Percentiles rank a stretch among this genome's conserved stretches.
Evolutionary conservation across 2,888 invertebrate species (phyloP).

Genomic region (Lithophane semibrunnea): DNA sequence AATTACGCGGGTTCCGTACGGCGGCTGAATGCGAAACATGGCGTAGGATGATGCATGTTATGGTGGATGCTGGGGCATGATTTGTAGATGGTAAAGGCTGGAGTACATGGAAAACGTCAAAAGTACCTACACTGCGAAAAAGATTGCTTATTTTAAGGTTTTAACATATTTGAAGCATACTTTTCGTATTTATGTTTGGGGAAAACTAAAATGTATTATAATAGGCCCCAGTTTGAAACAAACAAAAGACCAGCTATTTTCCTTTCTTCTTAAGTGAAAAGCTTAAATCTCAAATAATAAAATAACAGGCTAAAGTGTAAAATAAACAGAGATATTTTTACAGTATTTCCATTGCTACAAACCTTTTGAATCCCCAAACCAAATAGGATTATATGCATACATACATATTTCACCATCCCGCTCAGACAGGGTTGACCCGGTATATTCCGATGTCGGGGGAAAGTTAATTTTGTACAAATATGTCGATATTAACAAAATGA

Average conservation of each 20-base stretch:
- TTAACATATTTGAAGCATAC: background rate
- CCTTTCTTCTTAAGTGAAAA: constrained; percentile 25
- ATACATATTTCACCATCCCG: constrained; percentile 43
- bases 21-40: constrained; percentile 66
- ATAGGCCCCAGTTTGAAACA: background rate
- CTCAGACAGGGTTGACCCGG: constrained; percentile 42
- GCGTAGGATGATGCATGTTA: constrained; percentile 46
- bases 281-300: constrained; percentile 35
- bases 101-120: background rate
- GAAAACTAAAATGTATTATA: background rate
- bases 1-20: constrained; percentile 72
- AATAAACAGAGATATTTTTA: constrained; percentile 50
- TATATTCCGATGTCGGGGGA: background rate
- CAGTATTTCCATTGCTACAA: constrained; percentile 55
- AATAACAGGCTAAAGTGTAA: constrained; percentile 34
- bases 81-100: background rate
- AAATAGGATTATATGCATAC: constrained; percentile 64
- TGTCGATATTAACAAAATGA: constrained; percentile 69
- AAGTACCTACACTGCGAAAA: background rate
- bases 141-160: background rate
- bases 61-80: background rate
- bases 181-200: background rate
- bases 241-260: constrained; percentile 20
- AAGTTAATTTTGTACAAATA: constrained; percentile 59
- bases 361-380: constrained; percentile 58